Conservation (phyloP, 2,797 vertebrate genomes). For the Lerista edwardsae region DNA sequence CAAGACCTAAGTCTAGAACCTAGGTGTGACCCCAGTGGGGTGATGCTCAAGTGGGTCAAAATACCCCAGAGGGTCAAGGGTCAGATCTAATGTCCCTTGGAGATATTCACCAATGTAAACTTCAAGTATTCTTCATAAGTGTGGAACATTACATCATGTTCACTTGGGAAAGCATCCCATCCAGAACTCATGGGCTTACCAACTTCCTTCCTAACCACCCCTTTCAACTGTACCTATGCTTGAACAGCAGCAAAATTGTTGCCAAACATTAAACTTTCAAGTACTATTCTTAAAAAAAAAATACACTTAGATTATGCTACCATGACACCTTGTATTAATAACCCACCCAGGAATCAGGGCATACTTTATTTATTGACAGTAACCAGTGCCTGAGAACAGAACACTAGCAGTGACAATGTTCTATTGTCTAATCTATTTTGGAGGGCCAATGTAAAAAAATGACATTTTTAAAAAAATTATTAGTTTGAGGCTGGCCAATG, state of each 20-base stretch:
- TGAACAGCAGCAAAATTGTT: not conserved
- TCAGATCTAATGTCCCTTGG: no score
- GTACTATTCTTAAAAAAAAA: not conserved
- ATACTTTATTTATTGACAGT: not conserved
- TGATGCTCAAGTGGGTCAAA: no score
- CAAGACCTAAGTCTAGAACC: no score
- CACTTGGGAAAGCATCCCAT: not conserved
- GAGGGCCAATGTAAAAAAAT: not conserved
- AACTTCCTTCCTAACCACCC: not conserved
- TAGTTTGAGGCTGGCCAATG: not conserved
- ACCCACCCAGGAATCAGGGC: not conserved
- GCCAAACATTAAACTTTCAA: not conserved
- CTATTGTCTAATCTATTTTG: slow-evolving; percentile 23
- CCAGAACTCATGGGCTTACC: not conserved
- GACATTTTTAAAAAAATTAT: not conserved
- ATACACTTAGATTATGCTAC: not conserved
- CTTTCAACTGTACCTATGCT: not conserved
- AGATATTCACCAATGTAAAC: not conserved
- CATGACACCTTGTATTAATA: slow-evolving; percentile 4
- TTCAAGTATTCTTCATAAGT: not conserved
- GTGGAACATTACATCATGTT: not conserved
- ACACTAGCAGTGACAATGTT: not conserved
- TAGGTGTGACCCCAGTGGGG: no score
- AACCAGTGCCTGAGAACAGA: not conserved
- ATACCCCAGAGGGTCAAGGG: no score